Conservation (phyloP, 92 coral and sea anemone genomes). For the Zoanthus sociatus region DNA sequence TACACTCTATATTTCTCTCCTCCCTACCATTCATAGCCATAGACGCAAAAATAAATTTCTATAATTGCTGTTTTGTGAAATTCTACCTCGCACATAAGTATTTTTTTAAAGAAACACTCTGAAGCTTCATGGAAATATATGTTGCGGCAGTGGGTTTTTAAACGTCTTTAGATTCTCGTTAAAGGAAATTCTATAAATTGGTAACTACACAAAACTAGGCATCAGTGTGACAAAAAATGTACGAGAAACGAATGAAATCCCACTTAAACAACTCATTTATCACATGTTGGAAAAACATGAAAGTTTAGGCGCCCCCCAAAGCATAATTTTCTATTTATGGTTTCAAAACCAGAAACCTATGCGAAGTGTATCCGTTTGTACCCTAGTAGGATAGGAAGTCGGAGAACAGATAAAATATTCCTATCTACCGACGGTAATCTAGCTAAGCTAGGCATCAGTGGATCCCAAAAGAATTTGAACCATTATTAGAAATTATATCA, state of each 20-base stretch:
- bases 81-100: not conserved
- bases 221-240: not conserved
- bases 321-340: not conserved
- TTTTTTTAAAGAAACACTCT: not conserved
- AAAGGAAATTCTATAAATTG: not conserved
- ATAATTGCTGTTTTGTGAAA: not conserved
- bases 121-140: not conserved
- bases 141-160: slow-evolving; percentile 10
- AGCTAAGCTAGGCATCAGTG: not conserved
- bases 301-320: not conserved
- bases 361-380: not conserved
- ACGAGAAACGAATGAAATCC: not conserved
- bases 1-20: slow-evolving; percentile 41
- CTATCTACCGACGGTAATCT: not conserved
- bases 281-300: not conserved
- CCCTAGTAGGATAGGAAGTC: not conserved
- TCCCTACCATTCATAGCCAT: slow-evolving; percentile 21
- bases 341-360: not conserved
- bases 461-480: not conserved
- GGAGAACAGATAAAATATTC: not conserved
- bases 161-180: not conserved
- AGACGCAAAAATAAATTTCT: slow-evolving; percentile 40
- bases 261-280: not conserved
- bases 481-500: not conserved
- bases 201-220: not conserved